phyloP scores from a whole-genome alignment of 2,888 invertebrate species.

The Ephialtes manifestator region DNA sequence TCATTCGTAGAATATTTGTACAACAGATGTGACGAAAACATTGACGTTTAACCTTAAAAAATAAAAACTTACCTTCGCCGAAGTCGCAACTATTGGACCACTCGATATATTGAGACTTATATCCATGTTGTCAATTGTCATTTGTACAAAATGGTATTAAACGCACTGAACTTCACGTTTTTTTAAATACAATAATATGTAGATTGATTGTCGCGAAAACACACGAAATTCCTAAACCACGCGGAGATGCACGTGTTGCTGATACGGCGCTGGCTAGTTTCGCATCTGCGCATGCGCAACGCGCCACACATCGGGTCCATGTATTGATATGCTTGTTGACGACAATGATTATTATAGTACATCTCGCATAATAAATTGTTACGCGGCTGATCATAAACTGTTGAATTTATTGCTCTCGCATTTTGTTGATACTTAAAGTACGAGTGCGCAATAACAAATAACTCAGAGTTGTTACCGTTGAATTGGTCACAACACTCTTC shows the following conservation, averaged over 20 bases:
- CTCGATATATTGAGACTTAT: conserved; percentile 81
- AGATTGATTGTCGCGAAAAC: not conserved
- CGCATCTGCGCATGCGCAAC: conserved; percentile 1
- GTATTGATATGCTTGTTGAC: not conserved
- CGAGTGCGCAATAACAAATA: not conserved
- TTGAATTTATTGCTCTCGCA: not conserved
- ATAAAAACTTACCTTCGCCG: conserved; percentile 76
- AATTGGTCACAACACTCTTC: not conserved
- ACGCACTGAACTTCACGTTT: conserved; percentile 8
- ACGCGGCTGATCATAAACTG: not conserved
- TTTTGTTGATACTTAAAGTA: not conserved
- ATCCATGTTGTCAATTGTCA: conserved; percentile 80
- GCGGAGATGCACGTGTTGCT: conserved; percentile 5
- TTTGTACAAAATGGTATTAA: conserved; percentile 57
- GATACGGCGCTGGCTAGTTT: too few relatives aligned
- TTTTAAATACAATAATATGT: not conserved
- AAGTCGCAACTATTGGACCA: conserved; percentile 59
- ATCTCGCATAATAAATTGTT: conserved; percentile 6
- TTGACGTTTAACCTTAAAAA: conserved; percentile 71
- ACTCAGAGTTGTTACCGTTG: not conserved
- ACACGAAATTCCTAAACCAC: not conserved
- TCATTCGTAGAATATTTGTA: not conserved
- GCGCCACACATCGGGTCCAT: not conserved
- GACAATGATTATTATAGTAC: not conserved
- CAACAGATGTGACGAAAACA: not conserved